phyloP scores from a whole-genome alignment of 2,888 invertebrate species.

The Amorpha juglandis region DNA sequence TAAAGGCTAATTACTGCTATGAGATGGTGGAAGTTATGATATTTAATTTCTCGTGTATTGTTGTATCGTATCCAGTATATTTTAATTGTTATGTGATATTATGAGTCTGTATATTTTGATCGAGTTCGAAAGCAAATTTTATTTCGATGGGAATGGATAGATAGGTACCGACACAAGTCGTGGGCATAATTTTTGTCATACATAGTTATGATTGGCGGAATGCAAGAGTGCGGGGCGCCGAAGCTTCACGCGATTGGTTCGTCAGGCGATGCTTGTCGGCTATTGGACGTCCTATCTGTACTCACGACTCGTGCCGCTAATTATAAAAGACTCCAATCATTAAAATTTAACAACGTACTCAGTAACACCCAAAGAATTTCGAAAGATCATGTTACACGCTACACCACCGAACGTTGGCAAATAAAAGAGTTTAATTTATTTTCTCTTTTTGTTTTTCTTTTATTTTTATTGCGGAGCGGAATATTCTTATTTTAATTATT shows the following conservation, averaged over 20 bases:
- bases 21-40: background rate
- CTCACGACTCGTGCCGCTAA: too few species aligned
- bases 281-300: too few species aligned
- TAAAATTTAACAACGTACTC: slow-evolving; percentile 12
- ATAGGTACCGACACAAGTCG: background rate
- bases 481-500: background rate
- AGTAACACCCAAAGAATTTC: slow-evolving; percentile 22
- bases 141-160: background rate
- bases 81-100: background rate
- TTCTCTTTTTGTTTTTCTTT: slow-evolving; percentile 12
- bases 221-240: too few species aligned
- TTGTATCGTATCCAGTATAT: background rate
- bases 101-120: slow-evolving; percentile 8
- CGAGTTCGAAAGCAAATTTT: background rate
- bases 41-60: background rate
- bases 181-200: too few species aligned
- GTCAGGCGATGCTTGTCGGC: too few species aligned
- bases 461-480: background rate
- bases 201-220: too few species aligned
- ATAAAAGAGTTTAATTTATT: slow-evolving; percentile 24
- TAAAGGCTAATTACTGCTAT: background rate
- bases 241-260: too few species aligned
- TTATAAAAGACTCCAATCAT: background rate
- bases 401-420: slow-evolving; percentile 24
- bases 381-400: slow-evolving; percentile 22